A percentile compares a stretch with the other conserved stretches of the same genome.
Conservation (phyloP, 2,888 invertebrate genomes). For the Eupithecia exiguata region DNA sequence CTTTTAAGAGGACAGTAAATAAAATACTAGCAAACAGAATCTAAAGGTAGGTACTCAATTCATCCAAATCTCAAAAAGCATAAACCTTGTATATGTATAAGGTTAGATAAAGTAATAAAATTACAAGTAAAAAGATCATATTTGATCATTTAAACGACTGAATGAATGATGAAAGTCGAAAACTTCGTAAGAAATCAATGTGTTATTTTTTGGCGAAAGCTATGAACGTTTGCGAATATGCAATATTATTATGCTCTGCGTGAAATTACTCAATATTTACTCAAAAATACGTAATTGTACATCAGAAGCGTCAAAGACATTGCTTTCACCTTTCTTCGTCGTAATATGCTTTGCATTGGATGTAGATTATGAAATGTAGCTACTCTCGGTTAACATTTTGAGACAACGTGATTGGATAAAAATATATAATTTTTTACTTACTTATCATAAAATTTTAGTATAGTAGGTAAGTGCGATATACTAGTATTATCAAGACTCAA, state of each 20-base stretch:
- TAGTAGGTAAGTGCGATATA: background rate
- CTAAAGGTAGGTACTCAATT: background rate
- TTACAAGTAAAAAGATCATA: background rate
- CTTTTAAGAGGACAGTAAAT: slow-evolving; percentile 4
- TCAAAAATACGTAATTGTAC: slow-evolving; percentile 68
- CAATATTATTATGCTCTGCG: slow-evolving; percentile 61
- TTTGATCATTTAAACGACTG: background rate
- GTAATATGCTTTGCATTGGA: slow-evolving; percentile 42
- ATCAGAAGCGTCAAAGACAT: slow-evolving; percentile 48
- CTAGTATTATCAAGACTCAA: background rate
- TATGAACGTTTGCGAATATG: slow-evolving; percentile 62
- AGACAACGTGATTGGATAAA: background rate
- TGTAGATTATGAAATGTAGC: background rate
- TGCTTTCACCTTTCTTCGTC: slow-evolving; percentile 73
- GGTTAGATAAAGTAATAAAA: background rate
- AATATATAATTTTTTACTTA: too few relatives aligned
- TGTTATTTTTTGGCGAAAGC: slow-evolving; percentile 61
- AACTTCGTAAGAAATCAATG: slow-evolving; percentile 14
- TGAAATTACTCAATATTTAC: slow-evolving; percentile 76
- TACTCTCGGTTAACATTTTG: background rate
- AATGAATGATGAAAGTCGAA: slow-evolving; percentile 20
- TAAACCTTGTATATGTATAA: background rate
- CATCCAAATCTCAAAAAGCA: background rate
- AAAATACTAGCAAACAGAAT: background rate
- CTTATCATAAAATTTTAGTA: too few relatives aligned